Percentiles rank a stretch among this genome's conserved stretches.
These are phyloP conservation scores for Crenichthys baileyi DNA, from an alignment of 2,797 vertebrate genomes.

Conservation along the genomic window DNA sequence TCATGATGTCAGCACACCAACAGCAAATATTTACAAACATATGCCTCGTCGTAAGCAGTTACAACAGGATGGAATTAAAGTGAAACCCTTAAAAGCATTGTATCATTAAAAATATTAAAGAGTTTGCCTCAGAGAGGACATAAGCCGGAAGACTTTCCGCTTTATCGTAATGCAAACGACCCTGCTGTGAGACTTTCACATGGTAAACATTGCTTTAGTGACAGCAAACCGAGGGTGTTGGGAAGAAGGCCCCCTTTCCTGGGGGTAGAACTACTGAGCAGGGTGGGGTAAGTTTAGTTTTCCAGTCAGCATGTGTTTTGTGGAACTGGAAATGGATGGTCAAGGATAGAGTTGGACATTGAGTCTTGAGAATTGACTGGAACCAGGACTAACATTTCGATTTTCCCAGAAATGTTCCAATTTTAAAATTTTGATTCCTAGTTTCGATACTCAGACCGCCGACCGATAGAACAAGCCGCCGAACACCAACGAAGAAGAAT, in stretches of 20 bases:
- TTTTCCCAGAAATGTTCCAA: too few relatives aligned
- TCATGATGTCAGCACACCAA: not conserved
- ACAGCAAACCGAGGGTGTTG: not conserved
- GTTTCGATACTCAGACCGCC: too few relatives aligned
- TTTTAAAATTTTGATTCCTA: too few relatives aligned
- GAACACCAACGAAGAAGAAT: too few relatives aligned
- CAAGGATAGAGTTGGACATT: too few relatives aligned
- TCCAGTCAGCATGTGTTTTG: too few relatives aligned
- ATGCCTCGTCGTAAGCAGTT: not conserved
- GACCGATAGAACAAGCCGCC: too few relatives aligned
- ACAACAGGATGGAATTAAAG: constrained; percentile 10
- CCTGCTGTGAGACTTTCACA: not conserved
- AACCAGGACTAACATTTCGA: too few relatives aligned
- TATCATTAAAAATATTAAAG: not conserved
- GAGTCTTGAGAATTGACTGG: too few relatives aligned
- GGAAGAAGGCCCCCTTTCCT: not conserved
- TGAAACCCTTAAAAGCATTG: constrained; percentile 12
- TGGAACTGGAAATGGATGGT: too few relatives aligned
- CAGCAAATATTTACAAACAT: constrained; percentile 1
- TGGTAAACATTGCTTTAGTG: not conserved
- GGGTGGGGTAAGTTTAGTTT: too few relatives aligned
- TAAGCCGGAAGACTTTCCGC: not conserved
- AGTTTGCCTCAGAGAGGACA: constrained; percentile 10
- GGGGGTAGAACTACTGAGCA: not conserved
- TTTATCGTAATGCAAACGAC: not conserved